Percentiles rank a stretch among this genome's conserved stretches.
phyloP scores from a whole-genome alignment of 1,140 invertebrate species.

The Drosophila busckii region DNA sequence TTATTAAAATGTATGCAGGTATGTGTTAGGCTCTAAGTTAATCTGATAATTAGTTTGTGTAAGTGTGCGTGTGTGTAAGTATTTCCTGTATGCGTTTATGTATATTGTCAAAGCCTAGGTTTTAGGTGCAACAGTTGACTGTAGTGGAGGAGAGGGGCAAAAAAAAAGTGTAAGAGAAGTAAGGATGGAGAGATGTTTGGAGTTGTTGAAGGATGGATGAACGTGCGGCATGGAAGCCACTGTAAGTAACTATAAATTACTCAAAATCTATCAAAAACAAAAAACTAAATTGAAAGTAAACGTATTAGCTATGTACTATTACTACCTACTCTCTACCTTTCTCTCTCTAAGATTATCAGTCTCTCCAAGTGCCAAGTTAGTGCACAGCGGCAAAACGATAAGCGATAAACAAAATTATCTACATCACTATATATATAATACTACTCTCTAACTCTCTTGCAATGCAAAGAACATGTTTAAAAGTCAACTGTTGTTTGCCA shows the following conservation, averaged over 20 bases:
- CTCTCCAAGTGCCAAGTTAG: slow-evolving; percentile 55
- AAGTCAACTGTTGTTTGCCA: slow-evolving; percentile 69
- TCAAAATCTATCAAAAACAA: slow-evolving; percentile 6
- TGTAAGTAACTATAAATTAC: slow-evolving; percentile 65
- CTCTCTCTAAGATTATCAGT: too few relatives aligned
- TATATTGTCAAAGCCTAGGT: slow-evolving; percentile 50
- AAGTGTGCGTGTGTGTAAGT: slow-evolving; percentile 56
- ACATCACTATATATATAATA: slow-evolving; percentile 23
- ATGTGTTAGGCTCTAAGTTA: slow-evolving; percentile 56
- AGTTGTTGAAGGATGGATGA: slow-evolving; percentile 1
- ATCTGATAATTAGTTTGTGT: slow-evolving; percentile 57
- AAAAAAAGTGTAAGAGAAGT: slow-evolving; percentile 22
- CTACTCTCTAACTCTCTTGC: too few relatives aligned
- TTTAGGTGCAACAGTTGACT: slow-evolving; percentile 58
- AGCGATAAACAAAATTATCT: slow-evolving; percentile 30
- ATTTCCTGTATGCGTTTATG: slow-evolving; percentile 24
- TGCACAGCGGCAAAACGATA: slow-evolving; percentile 12
- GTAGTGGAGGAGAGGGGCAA: slow-evolving; percentile 7
- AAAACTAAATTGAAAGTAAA: too few relatives aligned
- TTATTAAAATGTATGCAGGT: slow-evolving; percentile 37
- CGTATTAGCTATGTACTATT: slow-evolving; percentile 62
- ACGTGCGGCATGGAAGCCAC: slow-evolving; percentile 69
- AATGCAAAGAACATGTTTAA: too few relatives aligned
- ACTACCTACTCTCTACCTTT: slow-evolving; percentile 46
- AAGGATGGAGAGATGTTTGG: slow-evolving; percentile 9